These are phyloP conservation scores for Pemphredon lugubris DNA, from an alignment of 2,888 invertebrate genomes.

Conservation along the genomic window DNA sequence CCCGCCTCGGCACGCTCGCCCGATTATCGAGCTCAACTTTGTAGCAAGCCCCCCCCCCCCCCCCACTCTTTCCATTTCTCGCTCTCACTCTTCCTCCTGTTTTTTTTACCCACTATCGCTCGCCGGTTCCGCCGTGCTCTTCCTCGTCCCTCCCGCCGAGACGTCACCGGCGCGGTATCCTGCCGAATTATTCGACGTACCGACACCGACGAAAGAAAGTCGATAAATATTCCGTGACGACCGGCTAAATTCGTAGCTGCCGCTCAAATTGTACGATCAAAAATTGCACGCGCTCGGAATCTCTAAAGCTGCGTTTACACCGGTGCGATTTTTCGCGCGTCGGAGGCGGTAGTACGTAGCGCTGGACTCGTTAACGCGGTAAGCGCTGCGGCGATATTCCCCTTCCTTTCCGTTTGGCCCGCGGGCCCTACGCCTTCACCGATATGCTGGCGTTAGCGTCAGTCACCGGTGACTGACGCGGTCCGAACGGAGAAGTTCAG, in stretches of 20 bases:
- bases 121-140: constrained; percentile 1
- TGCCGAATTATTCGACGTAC: constrained; percentile 24
- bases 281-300: too few relatives aligned
- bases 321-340: too few relatives aligned
- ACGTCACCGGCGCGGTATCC: background rate
- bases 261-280: background rate
- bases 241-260: background rate
- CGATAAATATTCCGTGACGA: constrained; percentile 38
- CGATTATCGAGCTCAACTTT: constrained; percentile 62
- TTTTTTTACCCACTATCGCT: background rate
- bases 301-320: too few relatives aligned
- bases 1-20: constrained; percentile 66
- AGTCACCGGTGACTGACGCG: too few relatives aligned
- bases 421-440: too few relatives aligned
- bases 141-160: background rate
- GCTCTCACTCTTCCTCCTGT: background rate
- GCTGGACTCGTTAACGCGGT: too few relatives aligned
- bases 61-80: constrained; percentile 21
- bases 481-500: too few relatives aligned
- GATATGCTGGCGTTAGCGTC: too few relatives aligned
- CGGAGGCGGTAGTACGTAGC: too few relatives aligned
- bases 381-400: too few relatives aligned
- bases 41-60: constrained; percentile 2
- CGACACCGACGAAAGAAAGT: constrained; percentile 6
- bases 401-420: too few relatives aligned